These are phyloP conservation scores for Smithornis capensis DNA, from an alignment of 2,113 vertebrate genomes.

Conservation along the genomic window DNA sequence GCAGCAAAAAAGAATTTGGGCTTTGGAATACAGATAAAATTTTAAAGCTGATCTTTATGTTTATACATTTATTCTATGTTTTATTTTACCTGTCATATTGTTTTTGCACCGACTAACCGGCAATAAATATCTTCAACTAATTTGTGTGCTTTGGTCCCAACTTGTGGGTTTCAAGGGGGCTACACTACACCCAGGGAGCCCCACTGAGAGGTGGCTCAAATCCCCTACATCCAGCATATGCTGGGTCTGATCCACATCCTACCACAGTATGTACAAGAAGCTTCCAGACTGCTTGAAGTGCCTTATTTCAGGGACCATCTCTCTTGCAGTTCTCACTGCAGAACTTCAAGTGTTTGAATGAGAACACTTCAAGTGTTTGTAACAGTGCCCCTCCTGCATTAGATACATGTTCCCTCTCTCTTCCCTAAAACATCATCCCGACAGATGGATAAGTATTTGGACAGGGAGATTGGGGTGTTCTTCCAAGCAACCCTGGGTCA, in stretches of 20 bases:
- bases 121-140: neutral
- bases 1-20: slow-evolving; percentile 57
- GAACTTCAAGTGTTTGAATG: neutral
- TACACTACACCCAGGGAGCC: neutral
- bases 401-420: neutral
- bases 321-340: neutral
- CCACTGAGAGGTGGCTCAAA: neutral
- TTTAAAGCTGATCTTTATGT: slow-evolving; percentile 3
- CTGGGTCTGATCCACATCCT: neutral
- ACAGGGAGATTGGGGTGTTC: neutral
- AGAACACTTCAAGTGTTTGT: neutral
- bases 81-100: neutral
- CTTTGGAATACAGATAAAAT: slow-evolving; percentile 26
- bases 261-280: neutral
- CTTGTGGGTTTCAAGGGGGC: neutral
- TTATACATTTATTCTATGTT: neutral
- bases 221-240: neutral
- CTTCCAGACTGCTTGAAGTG: neutral
- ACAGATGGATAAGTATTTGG: neutral
- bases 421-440: neutral
- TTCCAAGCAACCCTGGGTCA: neutral
- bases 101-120: neutral
- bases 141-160: neutral
- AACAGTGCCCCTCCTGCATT: neutral
- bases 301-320: neutral